These are phyloP conservation scores for Neodontobutis hainanensis DNA, from an alignment of 2,113 vertebrate species.

Conservation along the genomic window DNA sequence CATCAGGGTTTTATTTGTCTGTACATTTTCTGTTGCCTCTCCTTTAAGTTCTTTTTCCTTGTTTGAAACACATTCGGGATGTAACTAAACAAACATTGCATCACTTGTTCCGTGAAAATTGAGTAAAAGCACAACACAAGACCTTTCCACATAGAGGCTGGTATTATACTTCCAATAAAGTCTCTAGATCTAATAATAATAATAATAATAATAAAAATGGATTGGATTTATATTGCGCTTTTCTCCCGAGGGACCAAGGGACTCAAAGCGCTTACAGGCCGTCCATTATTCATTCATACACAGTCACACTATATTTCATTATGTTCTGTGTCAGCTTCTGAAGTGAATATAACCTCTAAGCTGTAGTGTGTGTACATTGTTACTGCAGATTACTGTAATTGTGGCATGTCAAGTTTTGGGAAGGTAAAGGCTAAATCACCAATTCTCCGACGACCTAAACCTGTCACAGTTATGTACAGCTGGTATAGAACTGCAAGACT, in stretches of 20 bases:
- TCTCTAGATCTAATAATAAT: too few relatives aligned
- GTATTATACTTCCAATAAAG: too few relatives aligned
- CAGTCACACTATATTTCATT: constrained; percentile 14
- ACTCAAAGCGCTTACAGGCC: too few relatives aligned
- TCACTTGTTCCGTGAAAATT: constrained; percentile 5
- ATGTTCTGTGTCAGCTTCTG: background rate
- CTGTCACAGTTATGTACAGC: background rate
- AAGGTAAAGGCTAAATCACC: constrained; percentile 30
- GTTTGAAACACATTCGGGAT: constrained; percentile 19
- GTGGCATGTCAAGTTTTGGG: constrained; percentile 40
- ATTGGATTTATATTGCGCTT: too few relatives aligned
- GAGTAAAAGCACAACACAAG: background rate
- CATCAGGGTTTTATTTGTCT: constrained; percentile 26
- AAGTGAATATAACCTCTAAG: constrained; percentile 12
- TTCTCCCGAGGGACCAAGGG: too few relatives aligned
- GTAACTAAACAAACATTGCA: constrained; percentile 15
- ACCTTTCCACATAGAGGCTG: too few relatives aligned
- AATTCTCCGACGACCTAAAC: constrained; percentile 23
- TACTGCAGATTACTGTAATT: constrained; percentile 36
- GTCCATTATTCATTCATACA: too few relatives aligned
- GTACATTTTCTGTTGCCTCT: constrained; percentile 1
- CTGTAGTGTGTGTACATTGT: constrained; percentile 40
- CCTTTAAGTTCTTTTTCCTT: background rate
- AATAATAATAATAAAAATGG: too few relatives aligned
- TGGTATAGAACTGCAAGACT: too few relatives aligned